Evolutionary conservation across 2,113 vertebrate species (phyloP).

Genomic region (Spea bombifrons): DNA sequence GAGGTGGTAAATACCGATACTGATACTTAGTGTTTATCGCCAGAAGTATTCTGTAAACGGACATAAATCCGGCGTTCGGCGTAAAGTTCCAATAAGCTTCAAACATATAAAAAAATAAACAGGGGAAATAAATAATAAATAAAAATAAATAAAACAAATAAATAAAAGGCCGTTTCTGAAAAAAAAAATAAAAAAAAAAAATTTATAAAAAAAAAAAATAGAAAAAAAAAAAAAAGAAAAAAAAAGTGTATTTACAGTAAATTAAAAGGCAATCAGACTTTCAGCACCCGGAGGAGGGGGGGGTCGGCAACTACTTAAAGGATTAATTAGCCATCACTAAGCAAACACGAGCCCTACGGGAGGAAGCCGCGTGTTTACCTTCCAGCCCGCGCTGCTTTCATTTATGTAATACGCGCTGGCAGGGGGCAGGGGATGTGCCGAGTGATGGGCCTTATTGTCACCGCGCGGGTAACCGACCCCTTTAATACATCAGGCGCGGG

Average conservation of each 20-base stretch:
- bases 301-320: slow-evolving; percentile 57
- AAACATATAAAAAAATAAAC: too few relatives aligned
- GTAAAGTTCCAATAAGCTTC: too few relatives aligned
- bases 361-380: slow-evolving; percentile 52
- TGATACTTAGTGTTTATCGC: too few relatives aligned
- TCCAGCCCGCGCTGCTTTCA: slow-evolving; percentile 17
- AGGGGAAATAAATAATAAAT: too few relatives aligned
- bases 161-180: not conserved
- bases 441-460: too few relatives aligned
- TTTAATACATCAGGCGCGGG: too few relatives aligned
- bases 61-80: too few relatives aligned
- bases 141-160: too few relatives aligned
- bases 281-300: slow-evolving; percentile 50
- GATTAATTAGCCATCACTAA: slow-evolving; percentile 55
- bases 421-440: slow-evolving; percentile 1
- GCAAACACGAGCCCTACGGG: slow-evolving; percentile 44
- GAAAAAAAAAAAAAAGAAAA: not conserved
- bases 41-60: too few relatives aligned
- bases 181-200: not conserved
- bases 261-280: slow-evolving; percentile 61
- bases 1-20: too few relatives aligned
- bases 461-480: too few relatives aligned
- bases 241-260: slow-evolving; percentile 55
- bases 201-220: not conserved
- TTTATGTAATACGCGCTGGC: slow-evolving; percentile 49